A percentile compares a stretch with the other conserved stretches of the same genome.
phyloP scores from a whole-genome alignment of 2,797 vertebrate genomes.

The Kryptopterus vitreolus region DNA sequence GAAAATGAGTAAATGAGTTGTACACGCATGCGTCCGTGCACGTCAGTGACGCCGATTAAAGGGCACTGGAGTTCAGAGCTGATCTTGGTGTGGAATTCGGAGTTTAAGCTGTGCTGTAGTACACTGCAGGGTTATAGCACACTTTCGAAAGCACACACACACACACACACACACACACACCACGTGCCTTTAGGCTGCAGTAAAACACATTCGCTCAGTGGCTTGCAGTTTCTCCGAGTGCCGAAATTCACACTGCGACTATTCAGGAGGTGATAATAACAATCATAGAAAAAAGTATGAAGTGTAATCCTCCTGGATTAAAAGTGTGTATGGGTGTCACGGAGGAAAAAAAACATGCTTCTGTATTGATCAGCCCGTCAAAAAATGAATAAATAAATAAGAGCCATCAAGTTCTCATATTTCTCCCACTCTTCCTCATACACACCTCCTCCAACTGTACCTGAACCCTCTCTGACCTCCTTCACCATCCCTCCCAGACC shows the following conservation, averaged over 20 bases:
- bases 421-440: background rate
- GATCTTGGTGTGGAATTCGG: constrained; percentile 60
- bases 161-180: background rate
- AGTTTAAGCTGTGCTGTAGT: constrained; percentile 50
- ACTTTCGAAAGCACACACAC: constrained; percentile 51
- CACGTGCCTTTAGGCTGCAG: constrained; percentile 1
- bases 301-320: no score
- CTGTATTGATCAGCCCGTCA: background rate
- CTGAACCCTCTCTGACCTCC: background rate
- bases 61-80: constrained; percentile 57
- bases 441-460: constrained; percentile 2
- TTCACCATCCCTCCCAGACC: background rate
- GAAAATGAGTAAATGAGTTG: background rate
- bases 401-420: background rate
- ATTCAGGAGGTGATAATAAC: no score
- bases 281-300: no score
- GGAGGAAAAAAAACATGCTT: background rate
- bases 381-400: no score
- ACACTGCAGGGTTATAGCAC: constrained; percentile 32
- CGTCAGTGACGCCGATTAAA: constrained; percentile 25
- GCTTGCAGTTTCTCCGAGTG: background rate
- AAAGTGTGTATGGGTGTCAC: no score
- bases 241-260: background rate
- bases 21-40: constrained; percentile 19
- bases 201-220: background rate